Conservation (phyloP, 2,113 vertebrate species). For the Sciurus niger region DNA sequence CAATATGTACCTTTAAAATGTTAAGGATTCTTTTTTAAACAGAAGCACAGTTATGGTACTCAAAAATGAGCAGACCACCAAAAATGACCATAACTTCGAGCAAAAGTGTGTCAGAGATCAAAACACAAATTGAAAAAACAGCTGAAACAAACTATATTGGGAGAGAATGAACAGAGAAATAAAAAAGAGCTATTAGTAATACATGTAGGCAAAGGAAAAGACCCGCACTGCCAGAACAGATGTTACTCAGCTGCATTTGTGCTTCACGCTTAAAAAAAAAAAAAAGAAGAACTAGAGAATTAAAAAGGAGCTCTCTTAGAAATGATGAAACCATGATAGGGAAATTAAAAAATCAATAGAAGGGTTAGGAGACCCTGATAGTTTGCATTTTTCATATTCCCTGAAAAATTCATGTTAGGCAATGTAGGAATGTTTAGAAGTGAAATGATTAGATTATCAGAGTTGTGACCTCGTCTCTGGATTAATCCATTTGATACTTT, state of each 20-base stretch:
- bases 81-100: not conserved
- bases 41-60: not conserved
- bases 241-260: not conserved
- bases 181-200: not conserved
- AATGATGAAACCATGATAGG: not conserved
- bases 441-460: too few species aligned
- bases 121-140: conserved; percentile 10
- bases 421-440: too few species aligned
- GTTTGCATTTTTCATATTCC: too few species aligned
- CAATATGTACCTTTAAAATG: not conserved
- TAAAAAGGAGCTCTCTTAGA: not conserved
- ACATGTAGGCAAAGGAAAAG: not conserved
- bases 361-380: not conserved
- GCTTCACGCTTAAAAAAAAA: not conserved
- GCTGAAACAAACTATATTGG: not conserved
- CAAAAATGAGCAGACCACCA: not conserved
- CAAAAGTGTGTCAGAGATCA: not conserved
- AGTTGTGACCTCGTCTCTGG: too few species aligned
- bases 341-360: not conserved
- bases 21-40: not conserved
- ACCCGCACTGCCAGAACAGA: not conserved
- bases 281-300: not conserved
- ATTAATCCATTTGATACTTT: too few species aligned
- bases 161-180: not conserved
- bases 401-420: too few species aligned